Evolutionary conservation across 2,888 invertebrate species (phyloP).

Genomic region (Cosmia trapezina): DNA sequence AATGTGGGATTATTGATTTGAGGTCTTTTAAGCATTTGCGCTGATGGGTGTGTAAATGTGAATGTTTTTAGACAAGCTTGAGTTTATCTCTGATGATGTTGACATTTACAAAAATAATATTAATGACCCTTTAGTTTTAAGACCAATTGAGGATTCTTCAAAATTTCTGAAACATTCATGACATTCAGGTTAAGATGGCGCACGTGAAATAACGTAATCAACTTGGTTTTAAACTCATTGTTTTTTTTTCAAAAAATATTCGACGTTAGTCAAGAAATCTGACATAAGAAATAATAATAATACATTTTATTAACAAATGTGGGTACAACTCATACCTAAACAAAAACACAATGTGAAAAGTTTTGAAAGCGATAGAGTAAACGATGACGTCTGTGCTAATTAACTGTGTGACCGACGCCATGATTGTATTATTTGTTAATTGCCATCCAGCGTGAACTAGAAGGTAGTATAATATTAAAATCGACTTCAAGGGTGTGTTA

Average conservation of each 20-base stretch:
- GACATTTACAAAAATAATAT: no score
- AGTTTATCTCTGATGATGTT: neutral
- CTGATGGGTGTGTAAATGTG: neutral
- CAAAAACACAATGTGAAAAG: no score
- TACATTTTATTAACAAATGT: no score
- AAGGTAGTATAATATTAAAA: neutral
- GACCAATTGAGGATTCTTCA: neutral
- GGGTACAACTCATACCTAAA: no score
- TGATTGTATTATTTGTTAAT: neutral
- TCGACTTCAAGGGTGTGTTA: neutral
- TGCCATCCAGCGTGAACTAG: neutral
- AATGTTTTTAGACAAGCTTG: neutral
- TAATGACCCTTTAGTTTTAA: no score
- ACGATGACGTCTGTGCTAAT: no score
- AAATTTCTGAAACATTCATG: neutral
- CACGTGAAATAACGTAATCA: neutral
- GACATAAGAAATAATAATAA: no score
- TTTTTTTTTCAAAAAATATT: constrained; percentile 8
- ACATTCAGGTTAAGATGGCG: constrained; percentile 22
- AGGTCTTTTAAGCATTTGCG: neutral
- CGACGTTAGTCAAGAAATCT: neutral
- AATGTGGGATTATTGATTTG: constrained; percentile 25
- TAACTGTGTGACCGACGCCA: no score
- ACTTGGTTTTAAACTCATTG: neutral
- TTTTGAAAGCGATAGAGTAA: no score